These are phyloP conservation scores for Adelognathus sp. DNA, from an alignment of 2,888 invertebrate species.

Conservation along the genomic window DNA sequence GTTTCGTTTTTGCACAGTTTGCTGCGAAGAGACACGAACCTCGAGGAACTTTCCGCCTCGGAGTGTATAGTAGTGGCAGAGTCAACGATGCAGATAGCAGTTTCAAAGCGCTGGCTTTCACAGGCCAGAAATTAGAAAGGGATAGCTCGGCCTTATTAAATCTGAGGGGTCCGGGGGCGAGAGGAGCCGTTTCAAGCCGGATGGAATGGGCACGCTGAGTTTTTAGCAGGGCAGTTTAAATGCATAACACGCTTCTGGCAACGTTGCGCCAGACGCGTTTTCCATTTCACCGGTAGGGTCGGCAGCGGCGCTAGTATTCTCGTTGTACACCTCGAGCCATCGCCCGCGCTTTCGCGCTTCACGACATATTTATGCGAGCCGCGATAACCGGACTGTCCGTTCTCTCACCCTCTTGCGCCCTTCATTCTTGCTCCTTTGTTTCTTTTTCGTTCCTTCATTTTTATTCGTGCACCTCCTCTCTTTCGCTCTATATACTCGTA, in stretches of 20 bases:
- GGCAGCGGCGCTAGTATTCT: slow-evolving; percentile 8
- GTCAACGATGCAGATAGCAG: slow-evolving; percentile 24
- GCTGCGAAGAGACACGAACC: not conserved
- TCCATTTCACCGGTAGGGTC: slow-evolving; percentile 55
- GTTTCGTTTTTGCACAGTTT: not conserved
- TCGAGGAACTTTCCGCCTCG: not conserved
- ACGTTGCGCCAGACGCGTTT: slow-evolving; percentile 55
- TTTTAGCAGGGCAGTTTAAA: slow-evolving; percentile 74
- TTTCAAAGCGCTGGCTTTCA: slow-evolving; percentile 8
- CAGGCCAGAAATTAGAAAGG: slow-evolving; percentile 41
- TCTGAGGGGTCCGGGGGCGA: slow-evolving; percentile 22
- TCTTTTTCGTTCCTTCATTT: too few species aligned
- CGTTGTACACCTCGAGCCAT: slow-evolving; percentile 8
- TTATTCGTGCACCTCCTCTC: not conserved
- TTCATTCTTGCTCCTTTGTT: slow-evolving; percentile 7
- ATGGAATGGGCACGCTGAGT: slow-evolving; percentile 50
- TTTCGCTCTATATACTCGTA: slow-evolving; percentile 27
- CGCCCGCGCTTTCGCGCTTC: slow-evolving; percentile 53
- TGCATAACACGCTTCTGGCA: slow-evolving; percentile 70
- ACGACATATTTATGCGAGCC: slow-evolving; percentile 71
- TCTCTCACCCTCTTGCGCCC: slow-evolving; percentile 23
- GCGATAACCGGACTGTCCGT: slow-evolving; percentile 72
- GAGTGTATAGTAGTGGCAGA: not conserved
- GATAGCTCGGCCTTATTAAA: slow-evolving; percentile 44
- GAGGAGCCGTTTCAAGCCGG: slow-evolving; percentile 29